Base-by-base conservation (phyloP, 2,888 invertebrate species). In the Hoplodrina ambigua region DNA sequence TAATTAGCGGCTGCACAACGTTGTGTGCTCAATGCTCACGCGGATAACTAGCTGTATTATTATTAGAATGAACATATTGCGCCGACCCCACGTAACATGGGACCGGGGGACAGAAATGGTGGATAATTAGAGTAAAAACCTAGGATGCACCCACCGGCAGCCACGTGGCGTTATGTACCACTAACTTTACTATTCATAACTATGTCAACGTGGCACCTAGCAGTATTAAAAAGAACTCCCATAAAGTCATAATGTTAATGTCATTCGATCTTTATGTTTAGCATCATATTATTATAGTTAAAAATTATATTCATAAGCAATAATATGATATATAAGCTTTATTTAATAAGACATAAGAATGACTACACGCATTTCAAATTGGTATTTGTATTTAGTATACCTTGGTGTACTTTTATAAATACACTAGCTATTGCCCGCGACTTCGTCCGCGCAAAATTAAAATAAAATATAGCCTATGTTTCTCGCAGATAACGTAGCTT, bases 1-100 rank as follows among this genome's bases (percentile, higher is more conserved):
- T 67, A 75, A 72, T 60, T 59, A 72, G 20, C 49, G 50, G 19
- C 44, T 50, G 44, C 25, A n/a, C 6, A 19, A 37, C 54, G 25
- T 25, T 20, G 37, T 49, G 37, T 46, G 37, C 37, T 37, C 37
- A 3, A 2, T 41, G 52, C 50, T 52, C 65, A 50, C 37, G 33
- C 37, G 33, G 19, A 44, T 58, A 46, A 46, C 15, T 46, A 59
- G 2, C 7, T 44, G 50, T 59, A 59, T 20, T 19, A 72, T 75
- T 66, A 58, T 46, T 46, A 41, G 41, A 41, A 41, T 41, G 11
- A 41, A 13, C 13, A 41, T 41, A 4, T 41, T 41, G 41, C 41
- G 41, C 41, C 41, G 41, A 41, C 41, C 41, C 13, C 41, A 41
- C 41, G 41, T 41, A 41, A 41, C 41, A 10, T 41, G 41, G 13